These are phyloP conservation scores for Sinentomon sp. DNA, from an alignment of 2,888 invertebrate species.

Conservation along the genomic window DNA sequence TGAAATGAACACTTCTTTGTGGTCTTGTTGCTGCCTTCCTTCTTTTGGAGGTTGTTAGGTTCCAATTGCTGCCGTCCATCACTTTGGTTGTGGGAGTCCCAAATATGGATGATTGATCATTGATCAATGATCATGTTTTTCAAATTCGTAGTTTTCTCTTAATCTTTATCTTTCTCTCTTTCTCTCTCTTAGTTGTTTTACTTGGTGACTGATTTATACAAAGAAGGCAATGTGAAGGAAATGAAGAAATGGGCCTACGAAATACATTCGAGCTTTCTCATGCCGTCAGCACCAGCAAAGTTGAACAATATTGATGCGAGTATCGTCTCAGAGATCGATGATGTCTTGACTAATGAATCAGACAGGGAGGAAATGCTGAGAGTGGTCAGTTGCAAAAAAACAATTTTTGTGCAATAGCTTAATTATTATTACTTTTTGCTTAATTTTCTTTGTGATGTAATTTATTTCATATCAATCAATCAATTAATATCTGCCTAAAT, in stretches of 20 bases:
- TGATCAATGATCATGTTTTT: too few relatives aligned
- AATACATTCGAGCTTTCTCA: conserved; percentile 83
- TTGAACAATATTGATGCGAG: conserved; percentile 61
- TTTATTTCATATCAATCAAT: background rate
- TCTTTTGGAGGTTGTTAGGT: too few relatives aligned
- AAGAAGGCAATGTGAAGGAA: conserved; percentile 56
- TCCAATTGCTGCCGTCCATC: too few relatives aligned
- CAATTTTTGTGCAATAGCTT: too few relatives aligned
- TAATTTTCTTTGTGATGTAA: too few relatives aligned
- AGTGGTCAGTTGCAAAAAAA: conserved; percentile 34
- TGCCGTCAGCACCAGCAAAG: conserved; percentile 62
- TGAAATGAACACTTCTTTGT: too few relatives aligned
- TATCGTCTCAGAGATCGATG: conserved; percentile 67
- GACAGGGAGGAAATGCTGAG: conserved; percentile 73
- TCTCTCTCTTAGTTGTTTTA: conserved; percentile 37
- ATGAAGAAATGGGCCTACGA: conserved; percentile 97
- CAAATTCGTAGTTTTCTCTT: too few relatives aligned
- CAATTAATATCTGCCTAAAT: background rate
- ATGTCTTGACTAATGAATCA: conserved; percentile 47
- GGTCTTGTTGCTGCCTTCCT: too few relatives aligned
- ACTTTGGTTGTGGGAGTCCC: too few relatives aligned
- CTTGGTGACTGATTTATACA: conserved; percentile 69
- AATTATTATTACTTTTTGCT: too few relatives aligned
- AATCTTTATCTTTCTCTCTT: too few relatives aligned
- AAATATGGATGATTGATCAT: too few relatives aligned